A percentile compares a stretch with the other conserved stretches of the same genome.
These are phyloP conservation scores for Zaprionus kolodkinae DNA, from an alignment of 1,140 invertebrate genomes.

Conservation along the genomic window DNA sequence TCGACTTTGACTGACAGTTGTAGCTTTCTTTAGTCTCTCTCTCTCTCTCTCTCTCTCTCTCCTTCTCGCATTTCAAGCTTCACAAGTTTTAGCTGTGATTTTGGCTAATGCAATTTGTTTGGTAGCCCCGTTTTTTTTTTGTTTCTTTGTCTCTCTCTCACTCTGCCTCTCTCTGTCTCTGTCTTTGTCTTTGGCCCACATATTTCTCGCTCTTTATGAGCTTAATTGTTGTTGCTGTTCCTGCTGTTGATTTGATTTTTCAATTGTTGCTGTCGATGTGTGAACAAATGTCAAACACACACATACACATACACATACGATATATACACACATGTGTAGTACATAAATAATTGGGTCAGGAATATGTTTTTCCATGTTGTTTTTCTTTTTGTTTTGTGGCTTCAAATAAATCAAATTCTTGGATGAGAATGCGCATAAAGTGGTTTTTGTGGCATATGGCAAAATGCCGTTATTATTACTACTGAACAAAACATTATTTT, in stretches of 20 bases:
- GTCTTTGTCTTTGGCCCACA: constrained; percentile 66
- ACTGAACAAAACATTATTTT: background rate
- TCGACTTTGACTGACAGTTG: background rate
- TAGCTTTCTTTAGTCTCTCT: constrained; percentile 52
- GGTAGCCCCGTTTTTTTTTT: constrained; percentile 50
- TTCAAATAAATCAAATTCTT: constrained; percentile 6
- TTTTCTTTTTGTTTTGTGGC: background rate
- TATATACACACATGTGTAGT: background rate
- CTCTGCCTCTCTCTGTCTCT: background rate
- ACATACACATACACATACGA: background rate
- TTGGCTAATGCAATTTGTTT: constrained; percentile 73
- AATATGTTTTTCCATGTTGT: constrained; percentile 1
- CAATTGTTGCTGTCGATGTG: constrained; percentile 13
- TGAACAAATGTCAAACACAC: constrained; percentile 4
- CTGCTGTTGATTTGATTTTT: constrained; percentile 47
- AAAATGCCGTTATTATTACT: background rate
- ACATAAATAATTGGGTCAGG: constrained; percentile 2
- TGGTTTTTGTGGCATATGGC: background rate
- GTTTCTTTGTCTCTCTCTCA: constrained; percentile 52
- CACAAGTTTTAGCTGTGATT: constrained; percentile 77
- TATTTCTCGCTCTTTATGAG: constrained; percentile 28
- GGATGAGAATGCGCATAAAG: background rate
- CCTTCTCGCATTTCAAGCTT: constrained; percentile 51
- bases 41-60: constrained; percentile 33
- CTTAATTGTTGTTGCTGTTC: constrained; percentile 1